These are phyloP conservation scores for Harpalus rubripes DNA, from an alignment of 2,888 invertebrate species.

Conservation along the genomic window DNA sequence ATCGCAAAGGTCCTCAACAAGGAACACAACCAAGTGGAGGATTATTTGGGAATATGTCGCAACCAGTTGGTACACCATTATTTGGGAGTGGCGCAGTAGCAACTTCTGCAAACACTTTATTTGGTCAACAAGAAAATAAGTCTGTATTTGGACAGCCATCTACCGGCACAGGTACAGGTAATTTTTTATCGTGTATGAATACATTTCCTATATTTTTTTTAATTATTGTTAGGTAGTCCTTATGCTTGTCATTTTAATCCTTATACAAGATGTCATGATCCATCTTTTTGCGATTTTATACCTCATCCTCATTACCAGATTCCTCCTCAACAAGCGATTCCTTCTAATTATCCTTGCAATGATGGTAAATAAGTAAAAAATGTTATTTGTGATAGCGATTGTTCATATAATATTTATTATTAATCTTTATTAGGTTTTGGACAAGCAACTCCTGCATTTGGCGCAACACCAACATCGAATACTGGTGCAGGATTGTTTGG, in stretches of 20 bases:
- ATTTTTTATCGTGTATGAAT: background rate
- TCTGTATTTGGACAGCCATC: conserved; percentile 73
- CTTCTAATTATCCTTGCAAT: background rate
- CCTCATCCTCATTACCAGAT: no score
- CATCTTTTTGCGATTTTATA: no score
- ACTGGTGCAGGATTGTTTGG: conserved; percentile 84
- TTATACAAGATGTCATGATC: no score
- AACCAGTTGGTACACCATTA: conserved; percentile 70
- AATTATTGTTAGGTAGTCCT: background rate
- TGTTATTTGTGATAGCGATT: no score
- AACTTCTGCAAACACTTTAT: conserved; percentile 48
- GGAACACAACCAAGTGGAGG: conserved; percentile 75
- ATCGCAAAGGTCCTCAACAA: conserved; percentile 87
- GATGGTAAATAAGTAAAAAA: conserved; percentile 67
- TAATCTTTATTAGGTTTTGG: conserved; percentile 77
- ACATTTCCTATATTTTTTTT: background rate
- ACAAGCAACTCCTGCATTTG: conserved; percentile 77
- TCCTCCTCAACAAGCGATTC: background rate
- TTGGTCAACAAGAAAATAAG: conserved; percentile 74
- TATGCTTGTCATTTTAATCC: no score
- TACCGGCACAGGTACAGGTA: conserved; percentile 47
- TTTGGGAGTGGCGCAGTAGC: conserved; percentile 57
- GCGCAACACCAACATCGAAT: conserved; percentile 79
- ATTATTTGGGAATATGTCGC: conserved; percentile 78
- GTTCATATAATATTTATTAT: no score